phyloP scores from a whole-genome alignment of 2,888 invertebrate species.

The Syrphus vitripennis region DNA sequence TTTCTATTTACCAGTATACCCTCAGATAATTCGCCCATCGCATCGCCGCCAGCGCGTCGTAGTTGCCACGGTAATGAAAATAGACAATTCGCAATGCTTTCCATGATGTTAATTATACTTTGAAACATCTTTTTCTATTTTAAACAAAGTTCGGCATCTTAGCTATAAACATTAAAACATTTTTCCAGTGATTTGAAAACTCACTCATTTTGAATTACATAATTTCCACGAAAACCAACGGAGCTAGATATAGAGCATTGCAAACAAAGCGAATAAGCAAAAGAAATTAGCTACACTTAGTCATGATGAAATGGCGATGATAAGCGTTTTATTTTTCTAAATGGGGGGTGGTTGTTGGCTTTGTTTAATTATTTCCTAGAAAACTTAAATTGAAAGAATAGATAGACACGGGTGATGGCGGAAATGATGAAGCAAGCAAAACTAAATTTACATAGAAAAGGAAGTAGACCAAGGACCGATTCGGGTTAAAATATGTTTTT shows the following conservation, averaged over 20 bases:
- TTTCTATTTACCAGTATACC: not conserved
- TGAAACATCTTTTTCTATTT: constrained; percentile 68
- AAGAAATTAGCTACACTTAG: constrained; percentile 74
- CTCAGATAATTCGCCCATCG: not conserved
- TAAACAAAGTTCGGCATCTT: not conserved
- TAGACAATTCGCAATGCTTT: constrained; percentile 65
- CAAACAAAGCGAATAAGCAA: not conserved
- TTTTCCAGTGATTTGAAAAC: constrained; percentile 59
- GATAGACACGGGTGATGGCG: not conserved
- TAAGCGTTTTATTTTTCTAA: constrained; percentile 73
- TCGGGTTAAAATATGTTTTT: too few relatives aligned
- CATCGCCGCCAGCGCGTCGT: not conserved
- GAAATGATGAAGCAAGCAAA: not conserved
- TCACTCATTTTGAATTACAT: constrained; percentile 19
- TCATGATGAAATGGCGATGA: constrained; percentile 74
- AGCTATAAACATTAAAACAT: constrained; percentile 17
- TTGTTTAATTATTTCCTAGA: constrained; percentile 55
- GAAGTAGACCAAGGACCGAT: not conserved
- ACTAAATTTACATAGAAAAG: not conserved
- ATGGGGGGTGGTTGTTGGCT: constrained; percentile 21
- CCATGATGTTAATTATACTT: constrained; percentile 73
- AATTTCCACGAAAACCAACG: not conserved
- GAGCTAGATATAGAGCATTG: too few relatives aligned
- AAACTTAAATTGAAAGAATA: constrained; percentile 27
- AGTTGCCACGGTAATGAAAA: constrained; percentile 7